phyloP scores from a whole-genome alignment of 30 jellyfish, hydroid and myxozoan genomes.

The Turritopsis dohrnii region DNA sequence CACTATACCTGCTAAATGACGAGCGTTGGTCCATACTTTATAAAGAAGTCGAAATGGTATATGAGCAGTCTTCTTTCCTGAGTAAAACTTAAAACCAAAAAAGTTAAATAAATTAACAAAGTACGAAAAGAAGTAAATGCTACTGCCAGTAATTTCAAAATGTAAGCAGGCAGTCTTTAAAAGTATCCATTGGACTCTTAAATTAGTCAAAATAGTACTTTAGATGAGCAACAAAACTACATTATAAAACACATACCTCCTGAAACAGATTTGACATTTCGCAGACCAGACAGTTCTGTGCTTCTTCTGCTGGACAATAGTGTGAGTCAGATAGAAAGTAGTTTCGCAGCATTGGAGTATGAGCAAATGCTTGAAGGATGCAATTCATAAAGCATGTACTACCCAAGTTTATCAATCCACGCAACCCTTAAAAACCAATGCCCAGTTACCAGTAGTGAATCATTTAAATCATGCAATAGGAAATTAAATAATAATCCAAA shows the following conservation, averaged over 20 bases:
- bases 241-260: constrained; percentile 47
- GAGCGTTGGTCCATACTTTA: constrained; percentile 94
- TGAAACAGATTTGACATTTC: constrained; percentile 82
- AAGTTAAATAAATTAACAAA: background rate
- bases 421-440: constrained; percentile 39
- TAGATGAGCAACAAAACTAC: background rate
- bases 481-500: too few species aligned
- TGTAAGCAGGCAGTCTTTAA: too few species aligned
- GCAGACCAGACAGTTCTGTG: constrained; percentile 74
- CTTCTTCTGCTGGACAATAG: constrained; percentile 78
- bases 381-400: constrained; percentile 90
- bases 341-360: constrained; percentile 86
- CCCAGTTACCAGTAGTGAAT: background rate
- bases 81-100: constrained; percentile 45
- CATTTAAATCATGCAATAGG: background rate
- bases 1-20: constrained; percentile 67
- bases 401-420: constrained; percentile 86
- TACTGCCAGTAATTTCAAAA: too few species aligned
- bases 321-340: constrained; percentile 78
- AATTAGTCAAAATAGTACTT: background rate
- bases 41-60: constrained; percentile 75
- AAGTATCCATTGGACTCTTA: too few species aligned
- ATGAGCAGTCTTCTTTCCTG: constrained; percentile 89
- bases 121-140: background rate
- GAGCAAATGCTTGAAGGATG: constrained; percentile 77